A percentile compares a stretch with the other conserved stretches of the same genome.
Conservation (phyloP, 2,113 vertebrate species). For the Oryzias curvinotus region DNA sequence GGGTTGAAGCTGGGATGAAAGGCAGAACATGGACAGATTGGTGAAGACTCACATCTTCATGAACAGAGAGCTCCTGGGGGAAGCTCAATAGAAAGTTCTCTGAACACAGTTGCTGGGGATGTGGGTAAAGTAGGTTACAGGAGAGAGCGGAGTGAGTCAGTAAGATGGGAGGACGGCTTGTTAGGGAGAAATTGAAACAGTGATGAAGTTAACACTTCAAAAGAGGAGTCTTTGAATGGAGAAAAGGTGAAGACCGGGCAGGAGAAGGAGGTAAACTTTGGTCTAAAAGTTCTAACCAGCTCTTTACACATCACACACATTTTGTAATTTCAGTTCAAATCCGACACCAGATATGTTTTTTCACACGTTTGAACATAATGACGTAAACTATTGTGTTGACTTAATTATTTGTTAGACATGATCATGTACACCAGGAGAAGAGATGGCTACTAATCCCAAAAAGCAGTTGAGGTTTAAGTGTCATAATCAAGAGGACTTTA, state of each 20-base stretch:
- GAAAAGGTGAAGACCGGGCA: conserved; percentile 1
- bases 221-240: conserved; percentile 9
- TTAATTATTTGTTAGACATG: no score
- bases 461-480: no score
- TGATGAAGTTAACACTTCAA: conserved; percentile 30
- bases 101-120: neutral
- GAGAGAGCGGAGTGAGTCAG: neutral
- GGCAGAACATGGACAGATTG: neutral
- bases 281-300: no score
- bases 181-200: neutral
- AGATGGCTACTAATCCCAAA: no score
- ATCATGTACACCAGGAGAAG: no score
- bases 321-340: no score
- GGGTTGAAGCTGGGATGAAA: no score
- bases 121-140: neutral
- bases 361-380: no score
- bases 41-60: neutral
- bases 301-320: no score
- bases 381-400: no score
- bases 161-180: neutral
- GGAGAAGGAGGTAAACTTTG: neutral
- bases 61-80: neutral
- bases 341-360: no score
- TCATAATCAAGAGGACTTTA: no score
- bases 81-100: neutral